Evolutionary conservation across 1,140 invertebrate genomes (phyloP).

Genomic region (Cardiocondyla obscurior): DNA sequence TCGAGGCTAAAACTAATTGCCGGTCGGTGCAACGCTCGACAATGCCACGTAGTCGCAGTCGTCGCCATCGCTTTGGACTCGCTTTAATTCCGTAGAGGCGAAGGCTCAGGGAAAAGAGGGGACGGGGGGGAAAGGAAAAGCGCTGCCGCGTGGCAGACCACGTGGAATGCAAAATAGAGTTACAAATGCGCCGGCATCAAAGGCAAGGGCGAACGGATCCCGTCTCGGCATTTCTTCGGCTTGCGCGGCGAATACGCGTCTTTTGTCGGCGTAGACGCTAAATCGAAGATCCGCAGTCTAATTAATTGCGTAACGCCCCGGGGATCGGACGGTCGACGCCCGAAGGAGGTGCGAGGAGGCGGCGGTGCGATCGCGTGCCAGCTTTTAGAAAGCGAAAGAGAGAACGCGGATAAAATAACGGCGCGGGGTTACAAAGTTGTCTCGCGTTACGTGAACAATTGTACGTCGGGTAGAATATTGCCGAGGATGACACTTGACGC

Average conservation of each 20-base stretch:
- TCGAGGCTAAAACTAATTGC: slow-evolving; percentile 68
- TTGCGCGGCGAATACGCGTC: slow-evolving; percentile 7
- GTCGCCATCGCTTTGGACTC: slow-evolving; percentile 29
- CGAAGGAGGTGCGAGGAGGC: slow-evolving; percentile 35
- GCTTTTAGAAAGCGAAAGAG: slow-evolving; percentile 3
- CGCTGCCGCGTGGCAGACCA: slow-evolving; percentile 70
- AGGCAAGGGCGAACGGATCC: slow-evolving; percentile 64
- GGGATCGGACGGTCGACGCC: slow-evolving; percentile 59
- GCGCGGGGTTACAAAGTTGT: slow-evolving; percentile 15
- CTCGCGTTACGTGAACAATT: neutral
- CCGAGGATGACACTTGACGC: neutral
- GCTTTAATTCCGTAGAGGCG: slow-evolving; percentile 70
- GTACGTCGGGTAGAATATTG: neutral
- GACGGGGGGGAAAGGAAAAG: slow-evolving; percentile 30
- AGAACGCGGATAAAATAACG: neutral
- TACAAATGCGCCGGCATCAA: slow-evolving; percentile 75
- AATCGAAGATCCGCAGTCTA: slow-evolving; percentile 66
- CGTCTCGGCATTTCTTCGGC: slow-evolving; percentile 72
- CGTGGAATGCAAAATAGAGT: slow-evolving; percentile 79
- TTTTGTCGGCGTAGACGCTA: slow-evolving; percentile 49
- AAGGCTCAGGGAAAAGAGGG: neutral
- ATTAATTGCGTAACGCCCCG: slow-evolving; percentile 70
- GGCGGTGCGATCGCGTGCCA: slow-evolving; percentile 18
- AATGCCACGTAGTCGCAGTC: slow-evolving; percentile 63
- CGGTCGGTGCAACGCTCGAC: slow-evolving; percentile 62